Conservation (phyloP, 2,888 invertebrate species). For the Drosophila birchii region DNA sequence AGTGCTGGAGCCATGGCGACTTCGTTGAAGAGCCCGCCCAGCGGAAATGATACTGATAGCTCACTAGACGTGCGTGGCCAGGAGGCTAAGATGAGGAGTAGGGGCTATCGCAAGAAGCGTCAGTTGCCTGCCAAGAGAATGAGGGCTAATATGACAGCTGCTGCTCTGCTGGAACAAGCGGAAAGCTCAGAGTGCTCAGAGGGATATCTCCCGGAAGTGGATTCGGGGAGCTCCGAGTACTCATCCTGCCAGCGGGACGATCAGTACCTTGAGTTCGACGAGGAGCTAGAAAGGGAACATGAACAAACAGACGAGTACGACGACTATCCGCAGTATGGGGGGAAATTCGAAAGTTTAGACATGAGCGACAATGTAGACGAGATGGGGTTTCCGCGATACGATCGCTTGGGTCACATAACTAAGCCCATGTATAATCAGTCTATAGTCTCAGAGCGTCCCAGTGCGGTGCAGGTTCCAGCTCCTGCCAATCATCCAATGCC, state of each 20-base stretch:
- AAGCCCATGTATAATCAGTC: slow-evolving; percentile 83
- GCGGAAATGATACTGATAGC: slow-evolving; percentile 91
- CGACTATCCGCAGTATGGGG: slow-evolving; percentile 85
- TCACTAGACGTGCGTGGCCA: slow-evolving; percentile 88
- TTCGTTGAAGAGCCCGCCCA: slow-evolving; percentile 89
- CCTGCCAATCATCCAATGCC: slow-evolving; percentile 83
- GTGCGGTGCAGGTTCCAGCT: slow-evolving; percentile 51
- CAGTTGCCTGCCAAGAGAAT: slow-evolving; percentile 85
- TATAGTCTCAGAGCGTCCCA: slow-evolving; percentile 46
- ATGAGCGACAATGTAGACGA: slow-evolving; percentile 88
- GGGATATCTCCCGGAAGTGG: slow-evolving; percentile 89
- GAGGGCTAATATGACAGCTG: slow-evolving; percentile 77
- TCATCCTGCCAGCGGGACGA: slow-evolving; percentile 85
- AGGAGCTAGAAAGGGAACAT: slow-evolving; percentile 83
- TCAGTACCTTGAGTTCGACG: slow-evolving; percentile 84
- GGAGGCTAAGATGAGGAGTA: slow-evolving; percentile 88
- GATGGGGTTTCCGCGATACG: slow-evolving; percentile 88
- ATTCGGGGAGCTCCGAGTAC: slow-evolving; percentile 87
- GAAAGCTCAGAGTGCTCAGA: slow-evolving; percentile 89
- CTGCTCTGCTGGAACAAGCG: slow-evolving; percentile 84
- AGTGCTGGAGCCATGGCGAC: slow-evolving; percentile 74
- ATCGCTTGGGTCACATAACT: slow-evolving; percentile 86
- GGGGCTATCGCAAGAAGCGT: slow-evolving; percentile 89
- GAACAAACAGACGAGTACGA: slow-evolving; percentile 86
- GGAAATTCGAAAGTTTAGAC: slow-evolving; percentile 87